Percentiles rank a stretch among this genome's conserved stretches.
These are phyloP conservation scores for Phoenicopterus ruber DNA, from an alignment of 2,113 vertebrate genomes.

Conservation along the genomic window DNA sequence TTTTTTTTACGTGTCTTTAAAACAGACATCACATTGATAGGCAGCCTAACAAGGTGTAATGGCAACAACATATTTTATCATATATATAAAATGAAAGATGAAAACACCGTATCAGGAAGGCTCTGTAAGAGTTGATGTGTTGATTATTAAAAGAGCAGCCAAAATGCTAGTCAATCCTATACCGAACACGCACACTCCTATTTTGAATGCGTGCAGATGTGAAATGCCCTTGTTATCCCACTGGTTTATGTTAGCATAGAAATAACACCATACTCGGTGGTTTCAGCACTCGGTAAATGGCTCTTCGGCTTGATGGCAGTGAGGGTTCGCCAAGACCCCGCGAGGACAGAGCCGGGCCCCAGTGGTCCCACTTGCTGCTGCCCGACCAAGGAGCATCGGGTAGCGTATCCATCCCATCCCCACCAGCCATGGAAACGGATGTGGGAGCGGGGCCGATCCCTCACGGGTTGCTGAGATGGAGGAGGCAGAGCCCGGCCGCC, in stretches of 20 bases:
- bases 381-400: rapidly evolving
- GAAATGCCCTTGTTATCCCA: neutral
- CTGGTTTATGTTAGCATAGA: neutral
- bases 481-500: neutral
- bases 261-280: neutral
- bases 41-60: constrained; percentile 49
- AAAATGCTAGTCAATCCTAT: neutral
- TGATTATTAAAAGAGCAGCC: constrained; percentile 46
- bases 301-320: neutral
- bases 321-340: neutral
- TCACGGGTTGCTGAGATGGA: neutral
- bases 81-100: neutral
- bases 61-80: constrained; percentile 33
- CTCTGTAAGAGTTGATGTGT: neutral
- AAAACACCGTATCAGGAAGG: neutral
- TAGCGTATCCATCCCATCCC: rapidly evolving
- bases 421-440: rapidly evolving
- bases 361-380: neutral
- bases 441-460: neutral
- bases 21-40: constrained; percentile 13
- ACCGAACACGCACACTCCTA: neutral
- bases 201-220: neutral
- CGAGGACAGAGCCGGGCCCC: neutral
- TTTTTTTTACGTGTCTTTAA: neutral
- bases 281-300: neutral